Conservation (phyloP, 2,888 invertebrate species). For the Oligia fasciuncula region DNA sequence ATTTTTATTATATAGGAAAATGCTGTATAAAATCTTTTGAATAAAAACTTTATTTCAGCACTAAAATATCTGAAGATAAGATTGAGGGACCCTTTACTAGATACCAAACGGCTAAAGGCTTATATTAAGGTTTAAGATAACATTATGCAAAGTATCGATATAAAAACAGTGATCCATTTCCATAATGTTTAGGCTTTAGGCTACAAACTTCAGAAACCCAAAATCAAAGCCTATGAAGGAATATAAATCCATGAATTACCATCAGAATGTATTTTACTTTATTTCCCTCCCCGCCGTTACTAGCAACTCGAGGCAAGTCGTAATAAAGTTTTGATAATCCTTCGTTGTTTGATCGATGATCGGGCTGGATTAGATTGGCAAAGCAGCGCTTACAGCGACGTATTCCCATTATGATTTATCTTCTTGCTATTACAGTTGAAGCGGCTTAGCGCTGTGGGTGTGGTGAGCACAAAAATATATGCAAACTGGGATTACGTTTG, state of each 20-base stretch:
- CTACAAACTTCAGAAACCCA: constrained; percentile 27
- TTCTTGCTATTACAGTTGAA: constrained; percentile 56
- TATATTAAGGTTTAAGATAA: background rate
- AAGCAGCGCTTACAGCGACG: constrained; percentile 60
- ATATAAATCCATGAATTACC: constrained; percentile 27
- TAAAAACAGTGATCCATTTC: constrained; percentile 14
- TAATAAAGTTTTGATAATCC: constrained; percentile 67
- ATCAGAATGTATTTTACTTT: constrained; percentile 40
- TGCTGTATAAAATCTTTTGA: background rate
- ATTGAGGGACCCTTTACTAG: too few species aligned
- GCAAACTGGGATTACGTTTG: constrained; percentile 57
- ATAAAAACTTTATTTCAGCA: background rate
- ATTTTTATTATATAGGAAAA: background rate
- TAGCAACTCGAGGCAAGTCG: constrained; percentile 40
- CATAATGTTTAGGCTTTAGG: constrained; percentile 2
- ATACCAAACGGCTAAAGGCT: background rate
- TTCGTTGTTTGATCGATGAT: constrained; percentile 69
- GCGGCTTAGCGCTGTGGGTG: constrained; percentile 49
- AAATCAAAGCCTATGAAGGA: constrained; percentile 2
- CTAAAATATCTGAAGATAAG: background rate
- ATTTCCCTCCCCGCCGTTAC: constrained; percentile 38
- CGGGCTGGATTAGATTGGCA: constrained; percentile 61
- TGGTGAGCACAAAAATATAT: constrained; percentile 55
- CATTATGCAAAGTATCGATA: constrained; percentile 9
- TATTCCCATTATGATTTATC: constrained; percentile 61